phyloP scores from a whole-genome alignment of 2,113 vertebrate species.

The Epinephelus cyanopodus region DNA sequence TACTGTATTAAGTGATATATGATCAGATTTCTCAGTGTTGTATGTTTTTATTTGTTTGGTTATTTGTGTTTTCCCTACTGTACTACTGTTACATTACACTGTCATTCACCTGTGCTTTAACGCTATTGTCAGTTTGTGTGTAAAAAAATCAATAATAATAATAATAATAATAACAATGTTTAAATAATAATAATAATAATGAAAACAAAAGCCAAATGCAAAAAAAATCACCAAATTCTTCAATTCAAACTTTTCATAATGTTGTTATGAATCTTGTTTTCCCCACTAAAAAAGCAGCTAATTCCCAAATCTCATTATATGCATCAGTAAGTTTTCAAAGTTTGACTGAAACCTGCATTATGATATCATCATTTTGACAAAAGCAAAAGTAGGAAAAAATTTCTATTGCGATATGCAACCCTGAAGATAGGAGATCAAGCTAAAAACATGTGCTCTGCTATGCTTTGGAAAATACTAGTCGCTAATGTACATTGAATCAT shows the following conservation, averaged over 20 bases:
- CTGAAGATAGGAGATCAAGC: not conserved
- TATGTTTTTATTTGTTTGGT: too few species aligned
- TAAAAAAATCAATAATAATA: too few species aligned
- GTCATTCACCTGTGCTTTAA: too few species aligned
- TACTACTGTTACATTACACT: too few species aligned
- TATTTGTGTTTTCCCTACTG: too few species aligned
- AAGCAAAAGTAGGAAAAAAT: too few species aligned
- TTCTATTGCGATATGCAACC: too few species aligned
- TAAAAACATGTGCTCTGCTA: not conserved
- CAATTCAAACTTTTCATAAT: not conserved
- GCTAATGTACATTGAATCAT: not conserved
- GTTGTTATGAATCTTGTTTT: not conserved
- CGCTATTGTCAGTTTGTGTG: too few species aligned
- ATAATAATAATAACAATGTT: too few species aligned
- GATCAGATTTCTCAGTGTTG: too few species aligned
- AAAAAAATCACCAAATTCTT: not conserved
- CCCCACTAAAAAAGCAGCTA: not conserved
- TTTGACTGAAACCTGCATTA: not conserved
- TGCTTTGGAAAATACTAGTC: not conserved
- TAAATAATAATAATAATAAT: too few species aligned
- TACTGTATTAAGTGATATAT: too few species aligned
- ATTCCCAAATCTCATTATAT: not conserved
- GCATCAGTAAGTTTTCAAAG: not conserved
- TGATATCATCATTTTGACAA: not conserved
- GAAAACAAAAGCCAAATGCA: not conserved